These are phyloP conservation scores for Cebus imitator DNA, from an alignment of 2,113 vertebrate species.

Conservation along the genomic window DNA sequence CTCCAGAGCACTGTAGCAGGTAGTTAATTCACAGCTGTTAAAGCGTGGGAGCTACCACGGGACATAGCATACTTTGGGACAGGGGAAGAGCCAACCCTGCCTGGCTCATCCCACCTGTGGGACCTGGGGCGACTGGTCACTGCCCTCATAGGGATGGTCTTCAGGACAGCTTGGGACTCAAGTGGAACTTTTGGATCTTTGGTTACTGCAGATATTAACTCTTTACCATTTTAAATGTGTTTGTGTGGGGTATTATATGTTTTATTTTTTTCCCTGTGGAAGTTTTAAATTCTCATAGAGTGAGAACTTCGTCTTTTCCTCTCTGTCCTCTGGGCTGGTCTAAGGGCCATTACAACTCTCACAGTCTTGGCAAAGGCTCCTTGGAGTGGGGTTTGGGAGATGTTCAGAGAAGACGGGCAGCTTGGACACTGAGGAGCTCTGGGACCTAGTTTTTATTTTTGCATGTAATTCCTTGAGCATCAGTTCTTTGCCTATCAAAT, in stretches of 20 bases:
- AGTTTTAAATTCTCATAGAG: conserved; percentile 8
- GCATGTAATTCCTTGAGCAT: neutral
- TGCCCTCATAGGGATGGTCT: neutral
- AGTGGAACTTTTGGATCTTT: neutral
- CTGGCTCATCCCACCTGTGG: neutral
- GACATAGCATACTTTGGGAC: neutral
- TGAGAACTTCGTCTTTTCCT: neutral
- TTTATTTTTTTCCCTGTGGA: neutral
- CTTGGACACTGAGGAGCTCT: neutral
- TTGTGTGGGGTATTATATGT: neutral
- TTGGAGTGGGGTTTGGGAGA: neutral
- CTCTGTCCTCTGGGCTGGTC: neutral
- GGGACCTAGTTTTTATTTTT: neutral
- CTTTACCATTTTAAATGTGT: neutral
- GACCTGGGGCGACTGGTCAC: neutral
- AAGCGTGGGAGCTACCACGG: neutral
- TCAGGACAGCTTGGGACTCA: neutral
- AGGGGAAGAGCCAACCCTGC: neutral
- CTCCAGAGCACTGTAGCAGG: neutral
- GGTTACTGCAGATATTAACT: neutral
- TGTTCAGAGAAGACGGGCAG: neutral
- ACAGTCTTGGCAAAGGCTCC: neutral
- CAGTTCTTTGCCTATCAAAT: neutral
- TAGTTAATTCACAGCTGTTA: neutral
- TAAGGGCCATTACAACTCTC: neutral